Evolutionary conservation across 1,140 invertebrate genomes (phyloP).

Genomic region (Drosophila lacteicornis): DNA sequence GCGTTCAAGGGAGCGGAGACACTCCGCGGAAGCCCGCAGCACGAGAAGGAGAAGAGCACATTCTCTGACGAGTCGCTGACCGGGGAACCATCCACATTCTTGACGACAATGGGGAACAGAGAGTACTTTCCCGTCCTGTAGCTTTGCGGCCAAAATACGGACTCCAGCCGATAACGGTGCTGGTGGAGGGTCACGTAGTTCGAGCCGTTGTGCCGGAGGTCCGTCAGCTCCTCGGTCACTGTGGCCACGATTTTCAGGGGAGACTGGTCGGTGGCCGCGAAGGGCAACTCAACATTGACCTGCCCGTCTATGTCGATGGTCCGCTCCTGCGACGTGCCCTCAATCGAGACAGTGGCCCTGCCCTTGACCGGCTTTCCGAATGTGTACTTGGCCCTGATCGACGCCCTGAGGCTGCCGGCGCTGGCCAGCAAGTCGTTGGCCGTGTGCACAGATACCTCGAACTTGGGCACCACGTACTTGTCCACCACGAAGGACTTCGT

Average conservation of each 20-base stretch:
- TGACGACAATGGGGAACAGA: conserved; percentile 87
- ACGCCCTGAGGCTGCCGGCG: conserved; percentile 90
- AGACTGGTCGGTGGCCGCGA: conserved; percentile 58
- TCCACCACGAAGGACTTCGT: conserved; percentile 85
- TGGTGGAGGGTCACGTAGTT: conserved; percentile 90
- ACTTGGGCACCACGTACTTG: conserved; percentile 97
- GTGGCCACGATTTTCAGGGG: conserved; percentile 89
- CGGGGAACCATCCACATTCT: conserved; percentile 88
- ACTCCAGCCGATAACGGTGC: conserved; percentile 92
- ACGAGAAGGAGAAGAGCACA: conserved; percentile 78
- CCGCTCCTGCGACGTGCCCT: conserved; percentile 86
- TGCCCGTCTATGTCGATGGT: conserved; percentile 90
- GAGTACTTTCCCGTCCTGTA: conserved; percentile 95
- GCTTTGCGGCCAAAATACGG: conserved; percentile 89
- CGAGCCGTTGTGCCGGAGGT: conserved; percentile 91
- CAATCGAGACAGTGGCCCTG: conserved; percentile 88
- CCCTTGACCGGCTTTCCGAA: conserved; percentile 92
- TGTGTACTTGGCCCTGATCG: conserved; percentile 90
- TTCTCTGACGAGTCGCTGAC: conserved; percentile 87
- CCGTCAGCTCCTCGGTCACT: conserved; percentile 91
- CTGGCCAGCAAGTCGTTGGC: conserved; percentile 92
- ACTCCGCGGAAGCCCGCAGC: not conserved
- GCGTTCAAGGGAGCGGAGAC: conserved; percentile 79
- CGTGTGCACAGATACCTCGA: conserved; percentile 93
- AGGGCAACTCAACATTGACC: conserved; percentile 88